These are phyloP conservation scores for Patiria miniata DNA, from an alignment of 35 echinoderm and acorn worm species.

Conservation along the genomic window DNA sequence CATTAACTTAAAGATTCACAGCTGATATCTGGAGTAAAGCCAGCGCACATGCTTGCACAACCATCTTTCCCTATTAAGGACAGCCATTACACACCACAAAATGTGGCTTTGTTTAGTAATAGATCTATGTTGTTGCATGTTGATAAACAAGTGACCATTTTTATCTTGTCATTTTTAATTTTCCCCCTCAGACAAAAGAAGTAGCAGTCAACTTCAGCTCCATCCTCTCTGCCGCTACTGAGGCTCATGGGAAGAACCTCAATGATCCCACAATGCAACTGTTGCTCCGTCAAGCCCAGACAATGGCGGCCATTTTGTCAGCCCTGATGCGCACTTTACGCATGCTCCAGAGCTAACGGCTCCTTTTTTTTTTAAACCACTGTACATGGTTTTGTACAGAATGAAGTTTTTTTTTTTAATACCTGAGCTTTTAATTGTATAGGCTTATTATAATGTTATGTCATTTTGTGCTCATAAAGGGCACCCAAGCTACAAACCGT, in stretches of 20 bases:
- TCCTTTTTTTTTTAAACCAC: neutral
- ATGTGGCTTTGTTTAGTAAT: too few species aligned
- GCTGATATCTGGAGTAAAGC: too few species aligned
- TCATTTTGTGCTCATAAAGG: too few species aligned
- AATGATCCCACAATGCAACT: constrained; percentile 75
- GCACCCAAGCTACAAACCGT: too few species aligned
- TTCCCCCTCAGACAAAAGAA: constrained; percentile 69
- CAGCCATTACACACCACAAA: too few species aligned
- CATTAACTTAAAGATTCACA: too few species aligned
- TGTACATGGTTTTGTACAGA: constrained; percentile 9
- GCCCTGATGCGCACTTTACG: constrained; percentile 89
- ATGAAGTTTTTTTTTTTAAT: neutral
- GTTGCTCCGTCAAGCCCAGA: constrained; percentile 89
- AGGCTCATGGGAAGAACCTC: constrained; percentile 78
- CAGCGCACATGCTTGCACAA: too few species aligned
- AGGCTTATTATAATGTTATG: too few species aligned
- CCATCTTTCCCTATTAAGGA: too few species aligned
- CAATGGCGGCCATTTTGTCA: constrained; percentile 89
- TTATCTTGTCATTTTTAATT: neutral
- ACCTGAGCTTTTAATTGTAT: too few species aligned
- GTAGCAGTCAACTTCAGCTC: constrained; percentile 78
- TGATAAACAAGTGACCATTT: too few species aligned
- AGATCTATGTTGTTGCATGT: too few species aligned
- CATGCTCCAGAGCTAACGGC: constrained; percentile 78
- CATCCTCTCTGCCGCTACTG: constrained; percentile 59